Evolutionary conservation across 2,113 vertebrate species (phyloP), one percentile per base, ranked within the genome.

Genomic region (Toxotes chatareus): DNA sequence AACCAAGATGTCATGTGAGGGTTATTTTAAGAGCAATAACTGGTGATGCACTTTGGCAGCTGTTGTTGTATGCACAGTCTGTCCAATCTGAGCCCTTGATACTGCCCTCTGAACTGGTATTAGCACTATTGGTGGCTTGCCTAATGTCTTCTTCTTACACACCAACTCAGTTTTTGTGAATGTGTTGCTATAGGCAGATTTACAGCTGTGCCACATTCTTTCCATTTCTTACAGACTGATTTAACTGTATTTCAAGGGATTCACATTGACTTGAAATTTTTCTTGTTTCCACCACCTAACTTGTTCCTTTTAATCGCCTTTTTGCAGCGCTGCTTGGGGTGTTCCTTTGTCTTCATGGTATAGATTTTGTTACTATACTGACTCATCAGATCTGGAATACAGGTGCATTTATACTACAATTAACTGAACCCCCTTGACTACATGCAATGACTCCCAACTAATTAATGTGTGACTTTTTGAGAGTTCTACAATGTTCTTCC

Each of bases 31-130:
- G 13, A 32, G 27, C 44, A 55, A 7, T 60, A 53, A 44, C 56
- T 75, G 55, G 49, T 68, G 65, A 78, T 56, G n/a, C 44, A 27
- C 12, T 46, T 36, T 23, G 36, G 13, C 47, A 61, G 27, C 59
- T 61, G 44, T n/a, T 69, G 14, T 23, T 56, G 16, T 40, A 55
- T 66, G 46, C 38, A 34, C 13, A 27, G 19, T 72, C 47, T 69
- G 42, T 77, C 32, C 11, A 62, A 5, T 13, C 53, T 49, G 32
- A 57, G 17, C 19, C 51, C 65, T 61, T 67, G 62, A 80, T 40
- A 17, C 27, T 16, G 27, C 14, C 27, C 27, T 31, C 7, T 21
- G 51, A 47, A 55, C 34, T 64, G 62, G 56, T 40, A 51, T 17
- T 27, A 44, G 56, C 49, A 72, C 44, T 59, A 23, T 19, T 14